Evolutionary conservation across 2,888 invertebrate species (phyloP), one percentile per base, ranked within the genome.

Genomic region (Xanthia icteritia): DNA sequence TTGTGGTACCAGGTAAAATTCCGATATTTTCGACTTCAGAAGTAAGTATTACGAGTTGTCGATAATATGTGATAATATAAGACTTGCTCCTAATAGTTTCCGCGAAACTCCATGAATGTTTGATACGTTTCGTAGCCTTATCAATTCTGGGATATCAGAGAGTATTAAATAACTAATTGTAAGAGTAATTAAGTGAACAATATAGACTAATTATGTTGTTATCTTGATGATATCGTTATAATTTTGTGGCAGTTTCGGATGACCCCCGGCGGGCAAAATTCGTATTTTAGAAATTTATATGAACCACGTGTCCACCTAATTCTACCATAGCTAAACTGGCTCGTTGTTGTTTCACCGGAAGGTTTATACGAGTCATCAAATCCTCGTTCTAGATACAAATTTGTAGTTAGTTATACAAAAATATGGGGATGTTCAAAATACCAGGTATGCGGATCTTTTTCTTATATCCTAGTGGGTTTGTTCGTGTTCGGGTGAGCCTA

Each of bases 91-190:
- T 31, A 61, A 39, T 54, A 23, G 67, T 31, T 42, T 17, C 4
- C 13, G 5, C 8, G 27, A 68, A 36, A 8, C 17, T 31, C 8
- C 11, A 66, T 60, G 8, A 31, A 72, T 66, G 45, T n/a, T n/a
- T n/a, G 36, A 56, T 27, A 27, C 11, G 6, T 48, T 69, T 31
- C 36, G 66, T 68, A 70, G 0, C 27, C 15, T 72, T 76, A 81
- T 81, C 81, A 54, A 23, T 76, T 76, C 68, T 60, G 39, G 27
- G 60, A 64, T 81, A 71, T 80, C 67, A 63, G 71, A 11, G n/a
- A 31, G 1, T 45, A 17, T 60, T 31, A 31, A n/a, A n/a, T n/a
- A n/a, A n/a, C n/a, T n/a, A n/a, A n/a, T n/a, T n/a, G n/a, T n/a
- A n/a, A n/a, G n/a, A 31, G 60, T 67, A 39, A 54, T 54, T 23